Conservation (phyloP, 2,797 vertebrate genomes). For the Hirundo rustica region DNA sequence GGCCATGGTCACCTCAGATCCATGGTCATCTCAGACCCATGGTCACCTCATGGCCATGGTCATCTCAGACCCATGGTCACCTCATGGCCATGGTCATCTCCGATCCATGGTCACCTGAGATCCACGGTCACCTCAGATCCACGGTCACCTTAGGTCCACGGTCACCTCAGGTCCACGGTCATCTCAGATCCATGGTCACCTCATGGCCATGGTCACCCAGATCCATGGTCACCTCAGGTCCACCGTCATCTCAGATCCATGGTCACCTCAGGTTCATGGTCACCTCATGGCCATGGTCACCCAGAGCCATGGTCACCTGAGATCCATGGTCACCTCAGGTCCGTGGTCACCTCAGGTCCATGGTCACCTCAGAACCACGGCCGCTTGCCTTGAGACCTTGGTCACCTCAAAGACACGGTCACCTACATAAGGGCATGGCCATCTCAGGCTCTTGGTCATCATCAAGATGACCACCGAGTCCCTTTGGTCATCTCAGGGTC, state of each 20-base stretch:
- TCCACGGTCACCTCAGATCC: fast-evolving
- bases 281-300: not conserved
- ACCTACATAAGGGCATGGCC: fast-evolving
- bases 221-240: fast-evolving
- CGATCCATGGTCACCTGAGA: fast-evolving
- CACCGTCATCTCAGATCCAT: not conserved
- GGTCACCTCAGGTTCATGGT: fast-evolving
- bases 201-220: fast-evolving
- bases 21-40: fast-evolving
- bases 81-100: not conserved
- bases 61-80: too few species aligned
- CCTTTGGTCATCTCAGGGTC: not conserved
- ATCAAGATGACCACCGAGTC: fast-evolving
- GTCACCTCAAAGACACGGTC: fast-evolving
- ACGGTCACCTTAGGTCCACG: too few species aligned
- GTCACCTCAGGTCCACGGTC: not conserved
- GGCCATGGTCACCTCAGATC: fast-evolving
- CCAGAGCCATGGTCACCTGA: fast-evolving
- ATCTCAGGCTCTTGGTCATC: not conserved
- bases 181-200: too few species aligned
- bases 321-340: not conserved
- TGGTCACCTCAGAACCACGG: fast-evolving
- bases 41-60: too few species aligned
- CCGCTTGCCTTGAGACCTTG: too few species aligned
- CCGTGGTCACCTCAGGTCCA: not conserved